These are phyloP conservation scores for Nothoprocta perdicaria DNA, from an alignment of 2,113 vertebrate species.

Conservation along the genomic window DNA sequence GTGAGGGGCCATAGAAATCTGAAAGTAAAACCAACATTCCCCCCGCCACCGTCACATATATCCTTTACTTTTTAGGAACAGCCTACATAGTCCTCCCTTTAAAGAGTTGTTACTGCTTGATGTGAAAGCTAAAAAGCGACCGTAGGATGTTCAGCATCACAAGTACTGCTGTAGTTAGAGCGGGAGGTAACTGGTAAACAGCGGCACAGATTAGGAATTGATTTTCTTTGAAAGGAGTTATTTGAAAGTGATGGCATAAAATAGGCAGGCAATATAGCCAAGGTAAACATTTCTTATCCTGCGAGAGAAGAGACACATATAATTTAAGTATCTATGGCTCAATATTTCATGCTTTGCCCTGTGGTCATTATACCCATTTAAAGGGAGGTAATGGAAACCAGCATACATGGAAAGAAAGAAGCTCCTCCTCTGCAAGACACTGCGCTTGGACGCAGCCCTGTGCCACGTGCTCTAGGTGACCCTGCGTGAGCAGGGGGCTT, in stretches of 20 bases:
- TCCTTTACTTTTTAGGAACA: not conserved
- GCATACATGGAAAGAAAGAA: not conserved
- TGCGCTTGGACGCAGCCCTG: no score
- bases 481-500: no score
- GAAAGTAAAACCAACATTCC: not conserved
- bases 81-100: not conserved
- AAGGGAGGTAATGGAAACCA: not conserved
- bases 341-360: not conserved
- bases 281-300: not conserved
- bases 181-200: not conserved
- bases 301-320: not conserved
- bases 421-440: not conserved
- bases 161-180: not conserved
- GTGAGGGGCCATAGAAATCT: not conserved
- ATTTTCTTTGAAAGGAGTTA: conserved; percentile 15
- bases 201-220: not conserved
- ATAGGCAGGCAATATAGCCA: not conserved
- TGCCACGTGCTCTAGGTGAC: no score
- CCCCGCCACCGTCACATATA: rapidly evolving
- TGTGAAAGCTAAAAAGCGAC: not conserved
- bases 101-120: not conserved
- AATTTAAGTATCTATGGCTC: not conserved
- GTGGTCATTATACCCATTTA: not conserved
- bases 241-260: not conserved
- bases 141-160: not conserved